Percentiles rank a stretch among this genome's conserved stretches.
These are phyloP conservation scores for Rhorus exstirpatorius DNA, from an alignment of 2,888 invertebrate genomes.

Conservation along the genomic window DNA sequence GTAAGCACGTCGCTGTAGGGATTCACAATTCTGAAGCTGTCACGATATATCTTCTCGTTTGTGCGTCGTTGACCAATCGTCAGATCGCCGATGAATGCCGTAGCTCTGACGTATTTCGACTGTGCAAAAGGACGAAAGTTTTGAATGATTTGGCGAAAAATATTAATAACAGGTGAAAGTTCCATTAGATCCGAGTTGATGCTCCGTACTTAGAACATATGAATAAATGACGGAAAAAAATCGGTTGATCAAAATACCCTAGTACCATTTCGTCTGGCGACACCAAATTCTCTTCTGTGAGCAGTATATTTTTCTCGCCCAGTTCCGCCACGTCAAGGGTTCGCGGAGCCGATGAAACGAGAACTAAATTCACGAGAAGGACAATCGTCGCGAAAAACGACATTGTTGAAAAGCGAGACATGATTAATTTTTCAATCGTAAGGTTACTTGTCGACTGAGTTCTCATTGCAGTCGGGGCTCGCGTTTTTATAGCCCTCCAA, in stretches of 20 bases:
- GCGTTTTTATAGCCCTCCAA: conserved; percentile 1
- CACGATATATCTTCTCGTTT: conserved; percentile 76
- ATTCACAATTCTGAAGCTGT: conserved; percentile 74
- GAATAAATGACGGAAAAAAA: background rate
- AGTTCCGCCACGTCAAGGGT: conserved; percentile 71
- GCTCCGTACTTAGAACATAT: too few relatives aligned
- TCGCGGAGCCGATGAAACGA: conserved; percentile 16
- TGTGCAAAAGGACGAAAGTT: background rate
- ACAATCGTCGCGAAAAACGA: conserved; percentile 14
- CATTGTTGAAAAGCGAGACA: conserved; percentile 7
- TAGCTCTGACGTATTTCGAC: conserved; percentile 9
- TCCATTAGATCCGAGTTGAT: background rate
- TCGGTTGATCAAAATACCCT: too few relatives aligned
- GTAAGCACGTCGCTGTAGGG: conserved; percentile 76
- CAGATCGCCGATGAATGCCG: conserved; percentile 80
- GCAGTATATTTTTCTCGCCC: conserved; percentile 70
- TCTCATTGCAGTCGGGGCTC: conserved; percentile 6
- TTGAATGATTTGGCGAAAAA: background rate
- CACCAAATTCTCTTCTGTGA: conserved; percentile 74
- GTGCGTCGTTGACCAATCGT: conserved; percentile 76
- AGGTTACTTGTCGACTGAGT: background rate
- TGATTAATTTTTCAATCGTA: background rate
- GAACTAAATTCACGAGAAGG: conserved; percentile 18
- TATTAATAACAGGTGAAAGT: background rate
- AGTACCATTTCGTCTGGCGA: conserved; percentile 70